Evolutionary conservation across 2,113 vertebrate species (phyloP).

Genomic region (Antechinus stuartii): DNA sequence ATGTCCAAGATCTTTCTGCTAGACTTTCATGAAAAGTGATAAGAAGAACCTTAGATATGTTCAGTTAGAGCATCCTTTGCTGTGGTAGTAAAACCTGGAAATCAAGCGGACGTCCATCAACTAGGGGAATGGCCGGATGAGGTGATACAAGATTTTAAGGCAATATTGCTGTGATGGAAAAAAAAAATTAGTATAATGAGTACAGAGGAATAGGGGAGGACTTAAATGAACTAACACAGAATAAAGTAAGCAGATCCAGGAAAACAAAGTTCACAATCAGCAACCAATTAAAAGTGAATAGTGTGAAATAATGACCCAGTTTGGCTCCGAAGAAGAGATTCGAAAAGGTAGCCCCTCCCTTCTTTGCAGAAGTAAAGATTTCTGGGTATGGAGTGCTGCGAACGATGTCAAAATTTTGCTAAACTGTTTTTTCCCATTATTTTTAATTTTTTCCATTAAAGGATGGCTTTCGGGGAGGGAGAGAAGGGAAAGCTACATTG

Average conservation of each 20-base stretch:
- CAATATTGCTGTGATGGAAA: not conserved
- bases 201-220: not conserved
- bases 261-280: not conserved
- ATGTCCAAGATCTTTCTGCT: not conserved
- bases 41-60: not conserved
- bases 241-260: not conserved
- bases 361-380: not conserved
- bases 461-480: not conserved
- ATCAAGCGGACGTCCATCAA: not conserved
- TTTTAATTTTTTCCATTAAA: not conserved
- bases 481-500: not conserved
- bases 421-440: not conserved
- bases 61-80: not conserved
- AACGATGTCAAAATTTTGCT: not conserved
- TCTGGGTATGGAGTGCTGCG: not conserved
- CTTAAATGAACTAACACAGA: not conserved
- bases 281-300: not conserved
- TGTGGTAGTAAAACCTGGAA: not conserved
- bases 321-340: not conserved
- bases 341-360: constrained; percentile 2
- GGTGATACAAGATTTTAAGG: not conserved
- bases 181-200: not conserved
- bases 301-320: not conserved
- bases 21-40: not conserved
- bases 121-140: not conserved